A percentile compares a stretch with the other conserved stretches of the same genome.
Evolutionary conservation across 2,113 vertebrate species (phyloP).

Genomic region (Boleophthalmus pectinirostris): DNA sequence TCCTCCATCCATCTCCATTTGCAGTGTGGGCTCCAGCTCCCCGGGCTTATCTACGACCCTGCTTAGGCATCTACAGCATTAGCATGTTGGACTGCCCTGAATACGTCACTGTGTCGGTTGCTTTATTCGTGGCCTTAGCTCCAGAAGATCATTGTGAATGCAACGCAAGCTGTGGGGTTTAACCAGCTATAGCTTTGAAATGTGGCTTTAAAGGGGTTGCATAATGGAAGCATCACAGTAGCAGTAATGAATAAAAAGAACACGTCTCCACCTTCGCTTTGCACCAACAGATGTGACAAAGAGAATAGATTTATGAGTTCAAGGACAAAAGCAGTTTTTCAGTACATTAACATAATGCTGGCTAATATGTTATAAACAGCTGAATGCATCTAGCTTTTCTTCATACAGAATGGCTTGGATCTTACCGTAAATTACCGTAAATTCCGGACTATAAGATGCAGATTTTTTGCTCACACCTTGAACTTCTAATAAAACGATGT

Average conservation of each 20-base stretch:
- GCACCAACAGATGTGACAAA: constrained; percentile 1
- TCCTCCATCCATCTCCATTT: constrained; percentile 36
- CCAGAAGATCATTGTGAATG: not conserved
- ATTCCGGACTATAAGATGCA: no score
- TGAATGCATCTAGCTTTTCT: not conserved
- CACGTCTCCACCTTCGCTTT: not conserved
- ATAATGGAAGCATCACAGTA: not conserved
- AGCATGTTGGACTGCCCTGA: not conserved
- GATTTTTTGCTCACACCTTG: no score
- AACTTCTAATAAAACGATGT: no score
- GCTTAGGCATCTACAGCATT: not conserved
- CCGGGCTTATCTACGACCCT: constrained; percentile 7
- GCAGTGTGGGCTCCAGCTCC: constrained; percentile 7
- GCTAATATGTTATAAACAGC: not conserved
- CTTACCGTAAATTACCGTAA: no score
- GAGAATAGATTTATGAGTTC: not conserved
- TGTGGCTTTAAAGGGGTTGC: not conserved
- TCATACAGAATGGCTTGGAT: not conserved
- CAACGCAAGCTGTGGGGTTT: not conserved
- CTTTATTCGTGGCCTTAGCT: not conserved
- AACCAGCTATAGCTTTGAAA: not conserved
- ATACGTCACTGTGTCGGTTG: not conserved
- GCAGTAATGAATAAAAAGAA: constrained; percentile 3
- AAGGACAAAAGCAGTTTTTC: not conserved
- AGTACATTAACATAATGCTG: not conserved